These are phyloP conservation scores for Coreoperca whiteheadi DNA, from an alignment of 2,113 vertebrate species.

Conservation along the genomic window DNA sequence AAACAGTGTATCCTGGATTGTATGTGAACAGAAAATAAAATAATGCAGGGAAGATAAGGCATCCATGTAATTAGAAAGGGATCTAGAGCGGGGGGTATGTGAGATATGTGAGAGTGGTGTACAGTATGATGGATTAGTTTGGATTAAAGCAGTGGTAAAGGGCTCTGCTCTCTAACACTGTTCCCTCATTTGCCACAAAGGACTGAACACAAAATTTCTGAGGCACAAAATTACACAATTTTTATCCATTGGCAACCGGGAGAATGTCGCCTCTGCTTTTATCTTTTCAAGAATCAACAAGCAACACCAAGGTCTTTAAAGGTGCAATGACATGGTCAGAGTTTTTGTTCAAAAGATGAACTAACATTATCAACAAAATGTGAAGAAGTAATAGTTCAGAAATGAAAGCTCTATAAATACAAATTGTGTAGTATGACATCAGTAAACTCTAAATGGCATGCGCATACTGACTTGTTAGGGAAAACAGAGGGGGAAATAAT, in stretches of 20 bases:
- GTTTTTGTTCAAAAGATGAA: too few relatives aligned
- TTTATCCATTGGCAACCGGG: conserved; percentile 39
- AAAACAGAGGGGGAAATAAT: background rate
- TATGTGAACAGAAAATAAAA: conserved; percentile 29
- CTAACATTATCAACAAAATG: too few relatives aligned
- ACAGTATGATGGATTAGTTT: conserved; percentile 59
- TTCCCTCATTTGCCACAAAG: conserved; percentile 45
- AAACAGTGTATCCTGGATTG: background rate
- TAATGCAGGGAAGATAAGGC: conserved; percentile 18
- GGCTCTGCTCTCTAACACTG: conserved; percentile 50
- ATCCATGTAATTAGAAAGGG: conserved; percentile 50
- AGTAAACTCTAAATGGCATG: background rate
- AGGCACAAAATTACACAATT: conserved; percentile 29
- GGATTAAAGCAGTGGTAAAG: conserved; percentile 63
- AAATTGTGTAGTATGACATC: conserved; percentile 14
- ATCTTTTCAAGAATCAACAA: conserved; percentile 18
- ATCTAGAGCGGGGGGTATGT: conserved; percentile 4
- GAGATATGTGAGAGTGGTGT: conserved; percentile 35
- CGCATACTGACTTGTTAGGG: background rate
- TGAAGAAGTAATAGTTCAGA: background rate
- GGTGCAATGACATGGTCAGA: background rate
- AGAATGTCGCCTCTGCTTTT: conserved; percentile 45
- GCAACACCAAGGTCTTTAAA: conserved; percentile 29
- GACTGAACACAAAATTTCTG: conserved; percentile 32
- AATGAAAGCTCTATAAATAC: background rate